Conservation (phyloP, 2,888 invertebrate genomes). For the Apamea anceps region DNA sequence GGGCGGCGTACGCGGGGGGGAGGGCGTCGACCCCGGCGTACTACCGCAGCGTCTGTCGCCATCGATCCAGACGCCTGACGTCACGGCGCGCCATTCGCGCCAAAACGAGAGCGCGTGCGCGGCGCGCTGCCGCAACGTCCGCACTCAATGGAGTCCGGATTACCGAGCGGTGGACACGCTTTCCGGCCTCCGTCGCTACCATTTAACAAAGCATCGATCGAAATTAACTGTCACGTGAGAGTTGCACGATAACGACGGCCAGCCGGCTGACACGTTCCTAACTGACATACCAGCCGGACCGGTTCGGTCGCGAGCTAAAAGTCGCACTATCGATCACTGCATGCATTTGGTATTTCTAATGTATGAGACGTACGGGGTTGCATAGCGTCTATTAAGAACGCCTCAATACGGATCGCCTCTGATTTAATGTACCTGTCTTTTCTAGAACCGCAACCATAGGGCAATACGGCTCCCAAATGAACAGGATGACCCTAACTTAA, state of each 20-base stretch:
- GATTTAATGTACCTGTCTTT: conserved; percentile 87
- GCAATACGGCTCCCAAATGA: conserved; percentile 88
- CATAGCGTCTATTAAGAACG: conserved; percentile 86
- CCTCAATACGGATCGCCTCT: conserved; percentile 90
- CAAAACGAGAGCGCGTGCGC: conserved; percentile 90
- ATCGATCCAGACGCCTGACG: conserved; percentile 91
- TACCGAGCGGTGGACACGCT: conserved; percentile 86
- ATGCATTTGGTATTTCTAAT: conserved; percentile 69
- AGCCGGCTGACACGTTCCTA: conserved; percentile 70
- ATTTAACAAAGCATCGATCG: conserved; percentile 80
- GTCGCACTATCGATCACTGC: conserved; percentile 69
- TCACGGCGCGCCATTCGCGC: conserved; percentile 90
- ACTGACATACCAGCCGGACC: conserved; percentile 73
- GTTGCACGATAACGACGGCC: conserved; percentile 76
- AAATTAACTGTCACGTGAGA: conserved; percentile 83
- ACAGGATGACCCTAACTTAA: conserved; percentile 76
- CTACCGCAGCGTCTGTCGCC: conserved; percentile 90
- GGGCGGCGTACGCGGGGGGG: conserved; percentile 75
- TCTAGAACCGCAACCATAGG: conserved; percentile 87
- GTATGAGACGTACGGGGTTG: conserved; percentile 90
- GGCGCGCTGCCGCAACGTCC: conserved; percentile 87
- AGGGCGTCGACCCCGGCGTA: conserved; percentile 89
- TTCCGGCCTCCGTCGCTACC: conserved; percentile 80
- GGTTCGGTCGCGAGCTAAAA: conserved; percentile 68
- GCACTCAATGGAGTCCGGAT: conserved; percentile 88